phyloP scores from a whole-genome alignment of 2,113 vertebrate genomes.

The Ciconia maguari region DNA sequence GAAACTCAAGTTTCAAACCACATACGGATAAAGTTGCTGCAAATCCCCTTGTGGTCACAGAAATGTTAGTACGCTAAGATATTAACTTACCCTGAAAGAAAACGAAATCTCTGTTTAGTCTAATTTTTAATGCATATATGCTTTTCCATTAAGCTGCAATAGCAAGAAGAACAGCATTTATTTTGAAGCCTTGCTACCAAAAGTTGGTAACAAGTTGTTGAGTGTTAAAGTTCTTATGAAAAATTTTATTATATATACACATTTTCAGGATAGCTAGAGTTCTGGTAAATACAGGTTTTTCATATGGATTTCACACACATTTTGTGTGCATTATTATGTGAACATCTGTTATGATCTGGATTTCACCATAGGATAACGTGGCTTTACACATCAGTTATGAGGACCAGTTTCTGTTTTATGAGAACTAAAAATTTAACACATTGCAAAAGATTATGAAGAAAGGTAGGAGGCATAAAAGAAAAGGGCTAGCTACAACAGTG shows the following conservation, averaged over 20 bases:
- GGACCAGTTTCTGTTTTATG: neutral
- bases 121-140: neutral
- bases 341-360: neutral
- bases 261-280: neutral
- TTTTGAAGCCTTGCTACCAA: neutral
- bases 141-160: neutral
- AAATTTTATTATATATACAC: neutral
- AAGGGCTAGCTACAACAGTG: neutral
- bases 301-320: neutral
- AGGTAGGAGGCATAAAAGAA: neutral
- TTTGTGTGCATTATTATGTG: neutral
- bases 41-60: neutral
- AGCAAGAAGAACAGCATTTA: neutral
- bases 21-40: neutral
- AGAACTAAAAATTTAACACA: neutral
- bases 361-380: neutral
- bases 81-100: neutral
- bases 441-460: neutral
- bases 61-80: neutral
- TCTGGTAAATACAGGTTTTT: neutral
- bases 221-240: neutral
- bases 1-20: neutral
- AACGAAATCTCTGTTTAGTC: neutral
- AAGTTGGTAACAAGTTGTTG: neutral
- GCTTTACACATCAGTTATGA: neutral